Conservation (phyloP, 1,140 invertebrate species). For the Platyscapa corneri region DNA sequence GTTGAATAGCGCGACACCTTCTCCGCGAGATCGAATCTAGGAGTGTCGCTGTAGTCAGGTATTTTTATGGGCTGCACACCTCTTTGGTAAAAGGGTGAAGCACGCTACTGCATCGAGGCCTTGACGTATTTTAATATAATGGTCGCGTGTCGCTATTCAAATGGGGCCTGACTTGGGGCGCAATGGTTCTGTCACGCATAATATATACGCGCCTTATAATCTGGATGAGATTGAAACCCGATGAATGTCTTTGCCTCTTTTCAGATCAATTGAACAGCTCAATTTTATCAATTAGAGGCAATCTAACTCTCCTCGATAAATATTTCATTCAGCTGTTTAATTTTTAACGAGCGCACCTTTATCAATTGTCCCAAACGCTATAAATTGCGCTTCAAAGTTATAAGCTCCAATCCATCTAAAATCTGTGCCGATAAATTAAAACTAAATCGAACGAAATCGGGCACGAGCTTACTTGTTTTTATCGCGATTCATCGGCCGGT, state of each 20-base stretch:
- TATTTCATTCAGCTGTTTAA: background rate
- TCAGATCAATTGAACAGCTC: background rate
- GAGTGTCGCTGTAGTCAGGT: constrained; percentile 16
- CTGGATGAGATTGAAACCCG: background rate
- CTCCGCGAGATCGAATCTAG: background rate
- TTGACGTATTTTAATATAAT: constrained; percentile 45
- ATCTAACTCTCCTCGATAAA: background rate
- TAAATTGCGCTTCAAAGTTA: background rate
- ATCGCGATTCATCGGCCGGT: constrained; percentile 13
- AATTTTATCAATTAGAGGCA: background rate
- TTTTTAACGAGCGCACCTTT: background rate
- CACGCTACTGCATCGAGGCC: background rate
- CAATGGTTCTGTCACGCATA: constrained; percentile 42
- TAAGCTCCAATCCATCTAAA: background rate
- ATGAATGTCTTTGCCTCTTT: background rate
- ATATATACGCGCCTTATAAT: constrained; percentile 10
- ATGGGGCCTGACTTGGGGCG: constrained; percentile 15
- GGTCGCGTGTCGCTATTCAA: constrained; percentile 54
- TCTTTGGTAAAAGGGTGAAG: constrained; percentile 39
- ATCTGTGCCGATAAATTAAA: background rate
- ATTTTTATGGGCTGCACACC: constrained; percentile 5
- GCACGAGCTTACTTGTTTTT: too few relatives aligned
- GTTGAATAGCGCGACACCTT: background rate
- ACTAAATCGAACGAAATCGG: too few relatives aligned
- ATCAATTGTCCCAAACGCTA: background rate